Percentiles rank a stretch among this genome's conserved stretches.
phyloP scores from a whole-genome alignment of 2,113 vertebrate genomes.

The Nematolebias whitei region DNA sequence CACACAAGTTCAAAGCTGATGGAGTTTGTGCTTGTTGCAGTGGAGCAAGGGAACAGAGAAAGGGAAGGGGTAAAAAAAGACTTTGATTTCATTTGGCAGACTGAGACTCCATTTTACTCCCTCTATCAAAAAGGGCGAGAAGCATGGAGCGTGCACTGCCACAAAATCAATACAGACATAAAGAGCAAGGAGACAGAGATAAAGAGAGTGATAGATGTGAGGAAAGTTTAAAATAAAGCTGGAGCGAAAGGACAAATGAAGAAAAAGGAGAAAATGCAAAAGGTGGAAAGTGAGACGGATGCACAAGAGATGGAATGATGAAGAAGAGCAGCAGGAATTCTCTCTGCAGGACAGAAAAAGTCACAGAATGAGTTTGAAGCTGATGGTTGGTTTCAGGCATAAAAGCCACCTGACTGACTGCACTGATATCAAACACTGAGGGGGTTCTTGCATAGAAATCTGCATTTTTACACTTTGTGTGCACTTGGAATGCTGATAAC shows the following conservation, averaged over 20 bases:
- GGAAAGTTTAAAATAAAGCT: slow-evolving; percentile 42
- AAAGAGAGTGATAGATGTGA: slow-evolving; percentile 48
- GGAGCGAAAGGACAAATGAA: slow-evolving; percentile 13
- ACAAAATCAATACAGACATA: slow-evolving; percentile 71
- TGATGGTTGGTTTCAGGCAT: slow-evolving; percentile 37
- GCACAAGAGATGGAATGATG: slow-evolving; percentile 13
- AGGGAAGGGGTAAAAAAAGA: slow-evolving; percentile 27
- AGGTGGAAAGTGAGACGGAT: slow-evolving; percentile 12
- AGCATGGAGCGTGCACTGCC: slow-evolving; percentile 59
- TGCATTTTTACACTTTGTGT: slow-evolving; percentile 10
- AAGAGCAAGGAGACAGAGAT: slow-evolving; percentile 52
- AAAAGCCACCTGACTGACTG: slow-evolving; percentile 29
- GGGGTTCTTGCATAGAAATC: slow-evolving; percentile 25
- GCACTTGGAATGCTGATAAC: slow-evolving; percentile 31
- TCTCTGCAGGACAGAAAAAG: slow-evolving; percentile 18
- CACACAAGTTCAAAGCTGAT: slow-evolving; percentile 75
- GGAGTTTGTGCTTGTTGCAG: slow-evolving; percentile 65
- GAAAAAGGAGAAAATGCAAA: slow-evolving; percentile 35
- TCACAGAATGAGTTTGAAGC: slow-evolving; percentile 16
- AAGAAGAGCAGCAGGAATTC: slow-evolving; percentile 19
- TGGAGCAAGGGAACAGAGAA: slow-evolving; percentile 43
- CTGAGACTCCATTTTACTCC: slow-evolving; percentile 68
- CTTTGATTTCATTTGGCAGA: slow-evolving; percentile 77
- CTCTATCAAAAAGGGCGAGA: slow-evolving; percentile 70
- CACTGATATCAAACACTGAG: slow-evolving; percentile 26